These are phyloP conservation scores for Ploceus nigricollis DNA, from an alignment of 2,113 vertebrate species.

Conservation along the genomic window DNA sequence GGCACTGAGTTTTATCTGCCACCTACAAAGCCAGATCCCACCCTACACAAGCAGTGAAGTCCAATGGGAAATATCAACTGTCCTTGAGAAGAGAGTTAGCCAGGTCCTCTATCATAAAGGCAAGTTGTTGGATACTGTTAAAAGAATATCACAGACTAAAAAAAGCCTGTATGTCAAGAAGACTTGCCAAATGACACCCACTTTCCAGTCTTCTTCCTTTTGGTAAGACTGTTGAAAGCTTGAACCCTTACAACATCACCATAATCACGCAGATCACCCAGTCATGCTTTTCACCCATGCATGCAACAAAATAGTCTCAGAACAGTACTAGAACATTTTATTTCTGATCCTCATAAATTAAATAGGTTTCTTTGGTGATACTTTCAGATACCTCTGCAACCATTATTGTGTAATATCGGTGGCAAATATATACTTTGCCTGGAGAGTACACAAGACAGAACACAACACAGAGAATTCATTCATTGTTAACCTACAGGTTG, in stretches of 20 bases:
- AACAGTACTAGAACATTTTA: background rate
- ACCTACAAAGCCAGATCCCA: background rate
- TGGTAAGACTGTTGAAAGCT: background rate
- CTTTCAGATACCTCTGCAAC: background rate
- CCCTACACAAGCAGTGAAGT: background rate
- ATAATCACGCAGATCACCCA: background rate
- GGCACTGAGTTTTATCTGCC: background rate
- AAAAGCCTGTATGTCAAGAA: background rate
- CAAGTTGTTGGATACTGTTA: background rate
- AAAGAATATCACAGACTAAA: background rate
- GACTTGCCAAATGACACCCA: background rate
- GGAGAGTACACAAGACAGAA: background rate
- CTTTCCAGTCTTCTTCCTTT: background rate
- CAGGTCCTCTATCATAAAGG: background rate
- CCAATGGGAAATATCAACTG: background rate
- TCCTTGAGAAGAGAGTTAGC: background rate
- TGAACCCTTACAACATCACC: background rate
- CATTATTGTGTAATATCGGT: background rate
- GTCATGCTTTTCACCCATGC: background rate
- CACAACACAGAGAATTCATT: background rate
- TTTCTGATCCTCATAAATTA: background rate
- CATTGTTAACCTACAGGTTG: background rate
- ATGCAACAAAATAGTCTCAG: background rate
- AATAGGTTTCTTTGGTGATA: background rate
- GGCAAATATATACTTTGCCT: background rate